Evolutionary conservation across 2,113 vertebrate genomes (phyloP).

Genomic region (Ifrita kowaldi): DNA sequence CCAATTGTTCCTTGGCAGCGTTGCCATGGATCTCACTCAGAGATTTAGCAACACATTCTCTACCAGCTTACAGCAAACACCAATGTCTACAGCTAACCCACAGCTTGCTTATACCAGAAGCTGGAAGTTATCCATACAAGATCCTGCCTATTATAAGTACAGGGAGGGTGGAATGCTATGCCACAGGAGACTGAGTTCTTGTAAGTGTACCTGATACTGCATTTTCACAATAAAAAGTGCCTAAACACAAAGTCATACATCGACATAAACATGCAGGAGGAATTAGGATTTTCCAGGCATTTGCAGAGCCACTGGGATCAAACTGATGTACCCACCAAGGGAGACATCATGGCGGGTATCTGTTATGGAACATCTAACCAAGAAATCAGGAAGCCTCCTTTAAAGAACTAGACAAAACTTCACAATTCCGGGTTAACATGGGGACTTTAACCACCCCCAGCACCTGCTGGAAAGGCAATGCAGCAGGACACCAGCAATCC

Average conservation of each 20-base stretch:
- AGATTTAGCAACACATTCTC: conserved; percentile 59
- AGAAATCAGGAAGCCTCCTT: background rate
- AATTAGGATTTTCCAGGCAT: background rate
- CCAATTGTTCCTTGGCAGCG: conserved; percentile 62
- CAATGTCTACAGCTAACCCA: background rate
- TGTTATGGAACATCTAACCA: background rate
- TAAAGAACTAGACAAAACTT: background rate
- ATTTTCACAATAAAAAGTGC: background rate
- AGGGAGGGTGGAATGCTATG: background rate
- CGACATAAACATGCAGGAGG: background rate
- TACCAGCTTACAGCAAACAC: conserved; percentile 40
- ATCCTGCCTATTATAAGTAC: background rate
- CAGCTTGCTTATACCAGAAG: background rate
- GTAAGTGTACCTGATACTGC: background rate
- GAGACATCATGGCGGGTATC: background rate
- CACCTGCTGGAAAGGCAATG: background rate
- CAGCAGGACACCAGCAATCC: background rate
- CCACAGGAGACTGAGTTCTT: background rate
- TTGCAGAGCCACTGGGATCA: background rate
- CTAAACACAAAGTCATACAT: background rate
- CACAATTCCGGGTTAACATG: background rate
- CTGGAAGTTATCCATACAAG: background rate
- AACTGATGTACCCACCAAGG: background rate
- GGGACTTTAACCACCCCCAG: background rate
- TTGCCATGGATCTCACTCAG: conserved; percentile 50